Evolutionary conservation across 2,797 vertebrate genomes (phyloP), one percentile per base, ranked within the genome.

Genomic region (Urocyon cinereoargenteus): DNA sequence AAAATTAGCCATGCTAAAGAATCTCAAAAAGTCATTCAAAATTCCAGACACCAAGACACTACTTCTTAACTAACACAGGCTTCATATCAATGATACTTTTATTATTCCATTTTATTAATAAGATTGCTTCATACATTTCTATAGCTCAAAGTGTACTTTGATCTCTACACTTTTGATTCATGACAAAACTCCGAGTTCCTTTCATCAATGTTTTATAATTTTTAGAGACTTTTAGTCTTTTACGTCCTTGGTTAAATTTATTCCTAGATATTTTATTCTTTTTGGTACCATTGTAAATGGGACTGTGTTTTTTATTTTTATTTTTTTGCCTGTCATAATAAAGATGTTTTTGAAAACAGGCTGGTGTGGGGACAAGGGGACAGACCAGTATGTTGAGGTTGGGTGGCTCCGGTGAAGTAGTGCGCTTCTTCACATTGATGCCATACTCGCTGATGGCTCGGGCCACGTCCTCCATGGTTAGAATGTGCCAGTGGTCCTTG

Each of bases 401-500:
- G 51, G 77, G 95, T 94, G 94, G 95, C 95, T 96, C 97, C 99
- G 86, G 99, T 99, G 98, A 99, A 99, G 90, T 99, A 99, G 97
- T 99, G 99, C 0, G 99, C 98, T 99, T 99, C 99, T 99, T 99
- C 96, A 99, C 99, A 1, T 99, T 99, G 98, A 99, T 98, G 91
- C 99, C 99, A 0, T 99, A 99, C 95, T 99, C 99, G 0, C 99
- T 98, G 55, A 99, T 99, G 1, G 99, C 99, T 3, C 99, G 99
- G 1, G 98, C 98, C 98, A 99, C 98, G 97, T 99, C 99, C 96
- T 99, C 99, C 99, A 99, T 99, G 77, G 99, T 99, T 98, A 99
- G 98, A 1, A 99, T 99, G 98, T 99, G 99, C 98, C 99, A 99
- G 99, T 99, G 99, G 97, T 99, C 99, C 99, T 99, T 99, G 98